Percentiles rank a stretch among this genome's conserved stretches.
Evolutionary conservation across 2,797 vertebrate genomes (phyloP).

Genomic region (Astyanax mexicanus): DNA sequence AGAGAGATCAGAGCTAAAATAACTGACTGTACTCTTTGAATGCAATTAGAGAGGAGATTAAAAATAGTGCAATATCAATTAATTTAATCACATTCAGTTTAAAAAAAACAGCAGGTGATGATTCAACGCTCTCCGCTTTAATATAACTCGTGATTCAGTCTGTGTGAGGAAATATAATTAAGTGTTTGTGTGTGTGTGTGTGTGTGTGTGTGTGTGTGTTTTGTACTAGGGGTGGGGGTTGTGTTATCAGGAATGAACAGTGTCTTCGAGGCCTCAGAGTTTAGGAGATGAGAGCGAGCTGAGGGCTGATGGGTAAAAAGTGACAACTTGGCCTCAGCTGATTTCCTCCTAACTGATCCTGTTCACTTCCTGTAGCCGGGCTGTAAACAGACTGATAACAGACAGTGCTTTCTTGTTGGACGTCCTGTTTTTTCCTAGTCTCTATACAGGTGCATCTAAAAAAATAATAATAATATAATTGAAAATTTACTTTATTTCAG

Average conservation of each 20-base stretch:
- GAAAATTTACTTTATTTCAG: too few species aligned
- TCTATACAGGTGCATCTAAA: too few species aligned
- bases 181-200: not conserved
- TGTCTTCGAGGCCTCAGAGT: conserved; percentile 14
- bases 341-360: not conserved
- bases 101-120: not conserved
- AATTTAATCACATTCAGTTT: not conserved
- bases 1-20: too few species aligned
- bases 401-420: too few species aligned
- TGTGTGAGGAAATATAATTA: conserved; percentile 1
- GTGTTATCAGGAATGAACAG: conserved; percentile 48
- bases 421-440: too few species aligned
- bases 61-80: too few species aligned
- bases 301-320: not conserved
- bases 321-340: conserved; percentile 14
- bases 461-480: too few species aligned
- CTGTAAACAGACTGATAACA: not conserved
- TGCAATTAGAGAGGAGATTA: too few species aligned
- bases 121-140: not conserved
- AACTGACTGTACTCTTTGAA: too few species aligned
- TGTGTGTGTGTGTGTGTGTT: conserved; percentile 6
- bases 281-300: not conserved
- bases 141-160: not conserved
- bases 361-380: not conserved
- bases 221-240: not conserved